Evolutionary conservation across 2,888 invertebrate genomes (phyloP), one percentile per base, ranked within the genome.

Genomic region (Amphipyra tragopoginis): DNA sequence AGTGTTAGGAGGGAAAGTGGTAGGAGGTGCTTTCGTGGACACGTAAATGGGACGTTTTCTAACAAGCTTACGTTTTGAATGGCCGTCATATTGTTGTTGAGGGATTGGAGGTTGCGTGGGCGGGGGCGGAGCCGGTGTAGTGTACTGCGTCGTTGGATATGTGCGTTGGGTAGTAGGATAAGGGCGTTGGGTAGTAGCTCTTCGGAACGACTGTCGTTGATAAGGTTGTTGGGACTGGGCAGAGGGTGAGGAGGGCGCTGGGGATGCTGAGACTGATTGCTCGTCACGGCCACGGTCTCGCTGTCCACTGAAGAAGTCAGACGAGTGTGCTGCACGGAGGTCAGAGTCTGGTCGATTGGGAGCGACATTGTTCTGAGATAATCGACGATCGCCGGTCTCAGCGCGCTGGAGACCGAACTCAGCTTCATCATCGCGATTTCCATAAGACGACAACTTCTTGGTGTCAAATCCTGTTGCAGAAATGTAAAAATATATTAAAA

Each of bases 361-460:
- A 15, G 77, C 76, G 49, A 73, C 80, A 42, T 77, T 84, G 51
- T 88, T 90, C 71, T 92, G 91, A 1, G 88, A 79, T n/a, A 91
- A 79, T n/a, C 94, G 91, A 39, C 90, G 88, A 78, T 93, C 97
- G 91, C 87, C 96, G 91, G 93, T 93, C 91, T 97, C 97, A 13
- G 97, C 97, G 34, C 96, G 95, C 89, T 97, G 97, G 50, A 97
- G 93, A 81, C 96, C 96, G 87, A 96, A 97, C 49, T 97, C 96
- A 69, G 96, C 95, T 89, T 97, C 97, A 72, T 97, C 97, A 84
- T 97, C 97, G 48, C 92, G 90, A 77, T 90, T 90, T 59, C 79
- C 89, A 72, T 87, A 75, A 72, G 92, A 82, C 44, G 96, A 95
- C 77, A 90, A 66, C 76, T 96, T 96, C 88, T 96, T 96, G 64